Base-by-base conservation (phyloP, 64 coral and sea anemone genomes). In the Astreopora myriophthalma region DNA sequence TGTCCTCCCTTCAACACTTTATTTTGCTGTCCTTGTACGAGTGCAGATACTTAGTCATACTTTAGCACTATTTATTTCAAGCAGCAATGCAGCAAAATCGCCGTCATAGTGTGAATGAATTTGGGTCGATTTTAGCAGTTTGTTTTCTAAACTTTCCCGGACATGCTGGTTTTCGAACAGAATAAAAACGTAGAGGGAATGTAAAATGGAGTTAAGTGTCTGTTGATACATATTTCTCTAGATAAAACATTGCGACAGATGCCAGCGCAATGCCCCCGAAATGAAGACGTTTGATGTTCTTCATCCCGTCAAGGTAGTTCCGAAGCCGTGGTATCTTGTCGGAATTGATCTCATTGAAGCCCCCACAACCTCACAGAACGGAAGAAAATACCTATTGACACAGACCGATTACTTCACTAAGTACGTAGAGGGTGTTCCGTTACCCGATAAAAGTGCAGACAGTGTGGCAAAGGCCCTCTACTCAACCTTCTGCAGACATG, bases 331-430 rank as follows among this genome's bases (percentile, higher is more conserved):
- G 93, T 86, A 90, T n/a, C 31, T 90, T 3, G 52, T 78, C 17
- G 85, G 92, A 6, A 84, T 94, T 61, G 92, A 94, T 63, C 14
- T 94, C 20, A 44, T 89, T 61, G 92, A 94, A 24, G 70, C 55
- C 12, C 64, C 48, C 60, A 94, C 74, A 33, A 78, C 74, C 17
- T 89, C 93, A 32, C 51, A 7, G 8, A 79, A 51, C 24, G 93
- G 93, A 22, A 89, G 90, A 25, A 35, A 80, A n/a, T 87, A 73
- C 42, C 46, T 87, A 19, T 82, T 82, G 60, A 82, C 78, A n/a
- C 78, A 82, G 60, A 82, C 51, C 3, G 78, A 82, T 33, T 82
- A 82, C 49, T 88, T 88, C 35, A 88, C 48, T 17, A 88, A 88
- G 70, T 88, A 75, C 72, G 86, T 88, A 24, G 51, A 88, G 42